Evolutionary conservation across 2,113 vertebrate genomes (phyloP).

Genomic region (Typhlomys cinereus): DNA sequence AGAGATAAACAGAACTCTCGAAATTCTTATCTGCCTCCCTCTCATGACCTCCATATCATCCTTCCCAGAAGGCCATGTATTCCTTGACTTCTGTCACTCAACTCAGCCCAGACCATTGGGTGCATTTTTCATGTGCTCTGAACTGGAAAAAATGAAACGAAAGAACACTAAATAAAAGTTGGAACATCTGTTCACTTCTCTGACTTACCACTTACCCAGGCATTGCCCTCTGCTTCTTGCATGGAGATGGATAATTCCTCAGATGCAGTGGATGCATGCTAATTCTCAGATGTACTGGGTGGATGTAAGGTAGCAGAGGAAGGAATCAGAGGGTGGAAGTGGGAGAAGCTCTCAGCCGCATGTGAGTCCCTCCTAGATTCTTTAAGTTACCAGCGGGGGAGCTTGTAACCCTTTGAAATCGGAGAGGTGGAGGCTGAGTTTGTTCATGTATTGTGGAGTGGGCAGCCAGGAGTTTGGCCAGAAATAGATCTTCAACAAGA

Average conservation of each 20-base stretch:
- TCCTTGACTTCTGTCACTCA: accelerated
- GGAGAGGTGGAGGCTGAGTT: neutral
- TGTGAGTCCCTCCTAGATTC: accelerated
- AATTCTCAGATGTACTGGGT: neutral
- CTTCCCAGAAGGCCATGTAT: accelerated
- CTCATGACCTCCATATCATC: accelerated
- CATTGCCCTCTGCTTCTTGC: neutral
- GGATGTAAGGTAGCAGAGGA: accelerated
- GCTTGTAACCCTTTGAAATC: neutral
- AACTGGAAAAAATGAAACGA: neutral
- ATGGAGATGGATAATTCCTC: neutral
- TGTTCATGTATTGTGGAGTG: neutral
- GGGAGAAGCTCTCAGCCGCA: accelerated
- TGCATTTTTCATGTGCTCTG: accelerated
- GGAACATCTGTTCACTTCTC: accelerated
- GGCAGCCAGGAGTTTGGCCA: neutral
- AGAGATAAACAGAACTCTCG: neutral
- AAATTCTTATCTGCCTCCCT: neutral
- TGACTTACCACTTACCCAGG: accelerated
- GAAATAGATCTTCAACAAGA: neutral
- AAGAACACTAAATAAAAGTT: neutral
- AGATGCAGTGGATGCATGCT: accelerated
- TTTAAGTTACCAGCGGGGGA: neutral
- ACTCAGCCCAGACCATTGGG: accelerated
- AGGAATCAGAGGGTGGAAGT: accelerated